Percentiles rank a stretch among this genome's conserved stretches.
Conservation (phyloP, 1,140 invertebrate species). For the Drosophila burlai region DNA sequence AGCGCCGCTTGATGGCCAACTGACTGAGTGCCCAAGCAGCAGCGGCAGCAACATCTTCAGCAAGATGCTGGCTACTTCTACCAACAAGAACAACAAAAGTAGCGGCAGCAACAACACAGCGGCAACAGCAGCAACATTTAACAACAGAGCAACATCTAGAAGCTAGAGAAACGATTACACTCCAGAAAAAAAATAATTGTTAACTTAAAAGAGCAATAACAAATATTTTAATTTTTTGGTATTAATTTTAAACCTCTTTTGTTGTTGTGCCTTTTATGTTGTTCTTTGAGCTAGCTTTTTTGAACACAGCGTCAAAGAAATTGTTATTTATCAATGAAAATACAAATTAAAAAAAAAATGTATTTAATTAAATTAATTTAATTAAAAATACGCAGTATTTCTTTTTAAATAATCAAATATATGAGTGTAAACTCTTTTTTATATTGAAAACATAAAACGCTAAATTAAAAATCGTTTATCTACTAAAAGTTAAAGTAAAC, state of each 20-base stretch:
- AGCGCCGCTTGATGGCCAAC: constrained; percentile 79
- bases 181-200: neutral
- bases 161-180: neutral
- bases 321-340: no score
- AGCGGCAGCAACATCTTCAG: constrained; percentile 29
- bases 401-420: no score
- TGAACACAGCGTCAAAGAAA: neutral
- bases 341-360: no score
- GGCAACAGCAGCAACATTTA: constrained; percentile 30
- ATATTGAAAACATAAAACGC: no score
- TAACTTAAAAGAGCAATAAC: no score
- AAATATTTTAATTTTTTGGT: neutral
- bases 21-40: constrained; percentile 67
- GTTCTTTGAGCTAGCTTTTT: neutral
- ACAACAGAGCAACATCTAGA: constrained; percentile 2
- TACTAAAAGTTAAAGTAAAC: no score
- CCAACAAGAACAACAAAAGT: constrained; percentile 9
- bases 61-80: constrained; percentile 3
- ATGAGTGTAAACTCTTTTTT: no score
- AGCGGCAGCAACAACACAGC: constrained; percentile 21
- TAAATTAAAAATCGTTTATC: no score
- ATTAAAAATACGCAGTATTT: no score
- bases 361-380: no score
- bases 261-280: neutral
- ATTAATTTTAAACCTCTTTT: neutral